Conservation (phyloP, 2,113 vertebrate species). For the Barnardius zonarius region DNA sequence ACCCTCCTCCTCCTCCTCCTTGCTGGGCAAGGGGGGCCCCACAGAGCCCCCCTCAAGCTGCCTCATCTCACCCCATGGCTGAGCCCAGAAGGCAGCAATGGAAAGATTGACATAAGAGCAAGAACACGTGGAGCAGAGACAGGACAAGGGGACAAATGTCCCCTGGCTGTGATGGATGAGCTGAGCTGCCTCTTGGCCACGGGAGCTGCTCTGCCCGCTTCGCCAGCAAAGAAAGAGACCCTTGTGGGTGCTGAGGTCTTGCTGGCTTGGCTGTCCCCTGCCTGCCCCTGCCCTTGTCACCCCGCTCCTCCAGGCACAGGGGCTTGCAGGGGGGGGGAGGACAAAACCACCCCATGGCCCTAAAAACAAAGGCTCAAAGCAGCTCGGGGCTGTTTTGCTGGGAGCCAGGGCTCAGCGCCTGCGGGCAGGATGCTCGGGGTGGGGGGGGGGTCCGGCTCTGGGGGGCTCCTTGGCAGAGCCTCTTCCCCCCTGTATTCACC, state of each 20-base stretch:
- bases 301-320: background rate
- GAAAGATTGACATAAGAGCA: background rate
- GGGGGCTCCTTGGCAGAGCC: background rate
- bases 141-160: background rate
- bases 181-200: background rate
- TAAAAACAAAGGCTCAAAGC: background rate
- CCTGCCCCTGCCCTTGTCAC: background rate
- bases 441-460: accelerated
- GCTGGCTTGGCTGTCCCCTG: background rate
- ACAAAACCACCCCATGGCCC: background rate
- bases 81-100: background rate
- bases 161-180: background rate
- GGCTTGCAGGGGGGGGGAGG: background rate
- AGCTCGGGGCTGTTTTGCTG: background rate
- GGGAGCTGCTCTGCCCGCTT: background rate
- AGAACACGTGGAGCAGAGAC: background rate
- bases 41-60: background rate
- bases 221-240: background rate
- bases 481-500: background rate
- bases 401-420: background rate
- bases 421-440: background rate
- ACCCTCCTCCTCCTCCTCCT: background rate
- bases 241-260: background rate
- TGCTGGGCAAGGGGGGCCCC: background rate
- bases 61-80: background rate